phyloP scores from a whole-genome alignment of 2,113 vertebrate genomes.

The Chaetodon trifascialis region DNA sequence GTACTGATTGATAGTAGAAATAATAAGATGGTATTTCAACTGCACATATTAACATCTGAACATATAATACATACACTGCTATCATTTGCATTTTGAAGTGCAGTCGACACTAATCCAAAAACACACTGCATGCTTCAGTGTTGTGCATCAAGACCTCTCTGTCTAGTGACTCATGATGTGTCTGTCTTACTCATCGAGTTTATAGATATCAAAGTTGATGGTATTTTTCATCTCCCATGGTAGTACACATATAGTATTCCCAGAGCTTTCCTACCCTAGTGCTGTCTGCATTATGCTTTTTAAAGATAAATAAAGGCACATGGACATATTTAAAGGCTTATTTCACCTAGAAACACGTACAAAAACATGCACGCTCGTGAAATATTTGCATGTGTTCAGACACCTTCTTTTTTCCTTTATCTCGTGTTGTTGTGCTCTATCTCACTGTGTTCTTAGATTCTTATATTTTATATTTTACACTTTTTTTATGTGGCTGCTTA shows the following conservation, averaged over 20 bases:
- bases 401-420: no score
- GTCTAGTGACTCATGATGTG: conserved; percentile 24
- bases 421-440: no score
- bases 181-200: conserved; percentile 19
- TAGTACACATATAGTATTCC: not conserved
- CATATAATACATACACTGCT: not conserved
- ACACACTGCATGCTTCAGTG: no score
- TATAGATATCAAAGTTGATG: not conserved
- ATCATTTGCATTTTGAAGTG: not conserved
- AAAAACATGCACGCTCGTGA: no score
- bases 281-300: not conserved
- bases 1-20: not conserved
- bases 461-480: no score
- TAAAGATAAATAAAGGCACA: not conserved
- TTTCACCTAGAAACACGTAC: not conserved
- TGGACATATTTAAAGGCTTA: no score
- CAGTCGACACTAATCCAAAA: not conserved
- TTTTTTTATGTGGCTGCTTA: no score
- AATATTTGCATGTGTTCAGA: no score
- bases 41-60: not conserved
- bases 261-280: not conserved
- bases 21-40: not conserved
- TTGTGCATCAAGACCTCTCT: not conserved
- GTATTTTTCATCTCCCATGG: not conserved
- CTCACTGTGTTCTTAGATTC: no score